Conservation (phyloP, 37 sponge, comb jelly and placozoan genomes). For the Petrosia ficiformis region DNA sequence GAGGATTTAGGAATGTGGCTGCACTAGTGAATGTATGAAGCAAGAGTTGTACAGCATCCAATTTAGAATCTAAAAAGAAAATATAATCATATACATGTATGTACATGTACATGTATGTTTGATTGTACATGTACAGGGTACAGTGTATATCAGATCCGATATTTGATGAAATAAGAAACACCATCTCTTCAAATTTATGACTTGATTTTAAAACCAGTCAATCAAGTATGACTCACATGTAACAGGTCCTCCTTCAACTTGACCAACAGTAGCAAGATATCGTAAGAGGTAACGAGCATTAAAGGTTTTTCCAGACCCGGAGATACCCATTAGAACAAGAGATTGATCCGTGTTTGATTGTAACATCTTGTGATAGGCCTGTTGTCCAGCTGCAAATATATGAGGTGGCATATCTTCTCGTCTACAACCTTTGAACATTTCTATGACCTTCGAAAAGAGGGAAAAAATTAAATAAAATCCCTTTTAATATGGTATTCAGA, state of each 20-base stretch:
- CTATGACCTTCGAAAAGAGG: constrained; percentile 56
- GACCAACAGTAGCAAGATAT: constrained; percentile 82
- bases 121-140: no score
- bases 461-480: background rate
- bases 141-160: no score
- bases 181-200: no score
- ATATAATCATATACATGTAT: background rate
- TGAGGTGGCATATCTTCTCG: constrained; percentile 96
- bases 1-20: constrained; percentile 83
- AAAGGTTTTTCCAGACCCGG: constrained; percentile 94
- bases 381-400: constrained; percentile 90
- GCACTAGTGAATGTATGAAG: constrained; percentile 93
- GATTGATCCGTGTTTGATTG: constrained; percentile 84
- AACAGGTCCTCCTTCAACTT: constrained; percentile 32
- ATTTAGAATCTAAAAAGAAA: constrained; percentile 59
- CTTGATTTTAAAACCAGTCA: no score
- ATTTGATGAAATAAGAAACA: no score
- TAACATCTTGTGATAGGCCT: constrained; percentile 90
- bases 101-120: no score
- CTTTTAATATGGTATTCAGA: background rate
- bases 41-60: constrained; percentile 87
- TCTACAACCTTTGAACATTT: constrained; percentile 88
- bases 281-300: constrained; percentile 78
- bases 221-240: no score
- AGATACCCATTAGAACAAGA: constrained; percentile 86